Conservation (phyloP, 2,797 vertebrate genomes). For the Triplophysa yarkandensis region DNA sequence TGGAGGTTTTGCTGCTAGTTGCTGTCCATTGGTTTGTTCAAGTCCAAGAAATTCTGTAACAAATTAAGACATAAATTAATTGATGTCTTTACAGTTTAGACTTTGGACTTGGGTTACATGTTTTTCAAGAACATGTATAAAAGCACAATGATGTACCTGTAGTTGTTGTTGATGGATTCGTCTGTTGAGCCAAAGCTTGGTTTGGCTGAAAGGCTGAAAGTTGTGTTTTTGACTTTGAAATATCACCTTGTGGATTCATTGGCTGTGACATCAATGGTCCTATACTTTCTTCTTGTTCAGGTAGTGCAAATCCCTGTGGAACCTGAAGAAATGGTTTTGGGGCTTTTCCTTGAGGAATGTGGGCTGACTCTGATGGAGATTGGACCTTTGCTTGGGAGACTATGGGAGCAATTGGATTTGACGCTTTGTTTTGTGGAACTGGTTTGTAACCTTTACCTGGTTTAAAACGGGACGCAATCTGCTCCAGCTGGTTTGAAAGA, state of each 20-base stretch:
- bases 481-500: constrained; percentile 26
- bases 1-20: constrained; percentile 26
- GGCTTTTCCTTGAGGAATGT: not conserved
- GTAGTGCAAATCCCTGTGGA: not conserved
- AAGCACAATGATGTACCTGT: constrained; percentile 53
- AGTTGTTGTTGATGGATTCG: constrained; percentile 40
- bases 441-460: constrained; percentile 36
- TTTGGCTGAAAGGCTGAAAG: constrained; percentile 28
- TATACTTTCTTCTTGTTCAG: not conserved
- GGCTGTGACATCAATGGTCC: not conserved
- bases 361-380: not conserved
- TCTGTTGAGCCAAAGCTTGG: constrained; percentile 36
- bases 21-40: constrained; percentile 18
- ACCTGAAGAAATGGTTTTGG: constrained; percentile 4
- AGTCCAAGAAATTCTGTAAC: constrained; percentile 34
- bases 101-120: no score
- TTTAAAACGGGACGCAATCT: constrained; percentile 22
- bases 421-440: constrained; percentile 34
- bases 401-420: constrained; percentile 15
- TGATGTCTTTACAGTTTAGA: no score
- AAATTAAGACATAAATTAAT: no score
- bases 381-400: not conserved
- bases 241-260: not conserved
- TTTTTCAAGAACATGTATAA: not conserved
- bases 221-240: constrained; percentile 7